A percentile compares a stretch with the other conserved stretches of the same genome.
Evolutionary conservation across 1,140 invertebrate genomes (phyloP).

Genomic region (Monochamus saltuarius): DNA sequence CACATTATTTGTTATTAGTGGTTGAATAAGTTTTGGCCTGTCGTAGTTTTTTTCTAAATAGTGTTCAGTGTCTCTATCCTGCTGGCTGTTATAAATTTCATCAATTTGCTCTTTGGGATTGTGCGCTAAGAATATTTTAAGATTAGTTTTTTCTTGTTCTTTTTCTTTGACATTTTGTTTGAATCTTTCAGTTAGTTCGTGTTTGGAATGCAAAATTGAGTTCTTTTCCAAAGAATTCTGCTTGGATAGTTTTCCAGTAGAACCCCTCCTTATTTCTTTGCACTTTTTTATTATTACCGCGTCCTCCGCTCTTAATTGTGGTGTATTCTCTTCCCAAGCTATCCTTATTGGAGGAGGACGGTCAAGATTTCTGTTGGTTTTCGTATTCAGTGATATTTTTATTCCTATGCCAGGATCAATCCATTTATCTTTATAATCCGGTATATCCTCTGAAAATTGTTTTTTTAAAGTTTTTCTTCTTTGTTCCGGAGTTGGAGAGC

Average conservation of each 20-base stretch:
- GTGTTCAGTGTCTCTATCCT: constrained; percentile 9
- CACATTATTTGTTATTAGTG: constrained; percentile 22
- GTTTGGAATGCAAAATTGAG: constrained; percentile 56
- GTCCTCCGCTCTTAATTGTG: constrained; percentile 25
- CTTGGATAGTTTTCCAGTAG: constrained; percentile 26
- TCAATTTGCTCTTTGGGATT: constrained; percentile 44
- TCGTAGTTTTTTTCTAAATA: constrained; percentile 7
- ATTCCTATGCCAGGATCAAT: constrained; percentile 22
- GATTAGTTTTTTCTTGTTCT: constrained; percentile 55
- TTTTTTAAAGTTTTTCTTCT: constrained; percentile 39
- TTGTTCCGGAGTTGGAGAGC: constrained; percentile 31
- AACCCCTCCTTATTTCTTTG: constrained; percentile 36
- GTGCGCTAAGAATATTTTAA: constrained; percentile 59
- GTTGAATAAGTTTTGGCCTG: constrained; percentile 37
- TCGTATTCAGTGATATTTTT: constrained; percentile 32
- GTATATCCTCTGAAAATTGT: constrained; percentile 43
- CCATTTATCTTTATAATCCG: constrained; percentile 30
- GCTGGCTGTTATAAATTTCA: constrained; percentile 5
- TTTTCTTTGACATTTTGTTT: constrained; percentile 57
- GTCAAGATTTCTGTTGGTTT: constrained; percentile 26
- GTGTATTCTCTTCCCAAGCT: constrained; percentile 39
- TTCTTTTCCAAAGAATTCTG: constrained; percentile 50
- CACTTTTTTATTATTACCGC: constrained; percentile 44
- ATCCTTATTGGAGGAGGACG: constrained; percentile 37
- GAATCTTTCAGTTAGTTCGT: constrained; percentile 56